Evolutionary conservation across 2,113 vertebrate species (phyloP).

Genomic region (Pterocles orientalis): DNA sequence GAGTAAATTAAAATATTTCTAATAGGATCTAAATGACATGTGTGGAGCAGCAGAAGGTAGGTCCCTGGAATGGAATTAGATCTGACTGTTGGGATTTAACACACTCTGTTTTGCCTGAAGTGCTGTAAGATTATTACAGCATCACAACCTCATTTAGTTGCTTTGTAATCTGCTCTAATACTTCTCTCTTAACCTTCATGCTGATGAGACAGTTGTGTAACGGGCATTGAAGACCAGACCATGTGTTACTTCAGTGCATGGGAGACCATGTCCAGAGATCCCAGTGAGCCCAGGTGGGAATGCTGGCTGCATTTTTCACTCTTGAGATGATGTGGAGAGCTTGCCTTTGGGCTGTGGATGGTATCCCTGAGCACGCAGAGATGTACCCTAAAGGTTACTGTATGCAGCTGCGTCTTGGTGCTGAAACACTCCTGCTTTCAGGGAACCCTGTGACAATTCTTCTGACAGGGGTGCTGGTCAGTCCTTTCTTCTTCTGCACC

Average conservation of each 20-base stretch:
- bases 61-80: background rate
- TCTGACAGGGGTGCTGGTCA: background rate
- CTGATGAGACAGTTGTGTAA: background rate
- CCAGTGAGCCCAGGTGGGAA: background rate
- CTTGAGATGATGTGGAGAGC: background rate
- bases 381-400: background rate
- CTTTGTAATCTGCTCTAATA: slow-evolving; percentile 25
- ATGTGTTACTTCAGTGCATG: background rate
- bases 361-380: background rate
- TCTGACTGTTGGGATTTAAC: background rate
- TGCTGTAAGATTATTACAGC: slow-evolving; percentile 7
- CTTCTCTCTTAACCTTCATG: background rate
- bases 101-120: background rate
- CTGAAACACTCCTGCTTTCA: background rate
- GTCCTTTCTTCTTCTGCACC: background rate
- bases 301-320: background rate
- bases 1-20: background rate
- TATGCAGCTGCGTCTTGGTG: background rate
- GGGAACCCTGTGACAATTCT: background rate
- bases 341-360: background rate
- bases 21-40: background rate
- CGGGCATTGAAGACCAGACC: background rate
- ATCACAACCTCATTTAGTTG: background rate
- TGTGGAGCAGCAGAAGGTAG: background rate
- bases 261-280: background rate